A percentile compares a stretch with the other conserved stretches of the same genome.
Evolutionary conservation across 2,888 invertebrate genomes (phyloP).

Genomic region (Frankliniella fusca): DNA sequence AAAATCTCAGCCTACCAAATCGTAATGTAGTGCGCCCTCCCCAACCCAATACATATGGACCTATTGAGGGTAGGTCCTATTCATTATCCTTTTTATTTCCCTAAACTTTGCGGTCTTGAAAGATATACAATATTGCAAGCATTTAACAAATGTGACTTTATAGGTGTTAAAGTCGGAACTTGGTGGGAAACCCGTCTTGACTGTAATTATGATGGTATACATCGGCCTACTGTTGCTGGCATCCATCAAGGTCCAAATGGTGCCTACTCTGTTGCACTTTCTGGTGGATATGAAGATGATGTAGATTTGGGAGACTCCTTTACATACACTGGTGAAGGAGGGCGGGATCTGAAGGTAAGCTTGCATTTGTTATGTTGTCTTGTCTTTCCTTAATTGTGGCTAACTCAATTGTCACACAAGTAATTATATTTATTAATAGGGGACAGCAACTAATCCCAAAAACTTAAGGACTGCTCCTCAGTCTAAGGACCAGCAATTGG

Average conservation of each 20-base stretch:
- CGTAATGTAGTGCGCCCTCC: background rate
- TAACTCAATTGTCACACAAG: background rate
- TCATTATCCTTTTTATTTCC: background rate
- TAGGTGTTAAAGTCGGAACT: slow-evolving; percentile 45
- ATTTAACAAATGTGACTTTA: background rate
- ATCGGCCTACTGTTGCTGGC: slow-evolving; percentile 48
- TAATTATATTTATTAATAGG: slow-evolving; percentile 35
- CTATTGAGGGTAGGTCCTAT: background rate
- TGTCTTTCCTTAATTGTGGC: background rate
- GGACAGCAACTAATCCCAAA: slow-evolving; percentile 47
- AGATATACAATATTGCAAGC: too few species aligned
- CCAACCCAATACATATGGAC: background rate
- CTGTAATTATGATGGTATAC: slow-evolving; percentile 45
- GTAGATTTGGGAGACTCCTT: slow-evolving; percentile 48
- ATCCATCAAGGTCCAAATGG: slow-evolving; percentile 48
- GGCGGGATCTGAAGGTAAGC: slow-evolving; percentile 45
- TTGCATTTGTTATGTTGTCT: background rate
- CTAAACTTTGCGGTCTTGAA: too few species aligned
- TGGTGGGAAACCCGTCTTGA: slow-evolving; percentile 46
- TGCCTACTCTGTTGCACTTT: slow-evolving; percentile 47
- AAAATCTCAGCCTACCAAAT: background rate
- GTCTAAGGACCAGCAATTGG: slow-evolving; percentile 46
- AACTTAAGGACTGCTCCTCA: slow-evolving; percentile 48
- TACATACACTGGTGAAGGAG: slow-evolving; percentile 49
- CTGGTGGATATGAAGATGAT: slow-evolving; percentile 49